These are phyloP conservation scores for Perca flavescens DNA, from an alignment of 2,113 vertebrate genomes.

Conservation along the genomic window DNA sequence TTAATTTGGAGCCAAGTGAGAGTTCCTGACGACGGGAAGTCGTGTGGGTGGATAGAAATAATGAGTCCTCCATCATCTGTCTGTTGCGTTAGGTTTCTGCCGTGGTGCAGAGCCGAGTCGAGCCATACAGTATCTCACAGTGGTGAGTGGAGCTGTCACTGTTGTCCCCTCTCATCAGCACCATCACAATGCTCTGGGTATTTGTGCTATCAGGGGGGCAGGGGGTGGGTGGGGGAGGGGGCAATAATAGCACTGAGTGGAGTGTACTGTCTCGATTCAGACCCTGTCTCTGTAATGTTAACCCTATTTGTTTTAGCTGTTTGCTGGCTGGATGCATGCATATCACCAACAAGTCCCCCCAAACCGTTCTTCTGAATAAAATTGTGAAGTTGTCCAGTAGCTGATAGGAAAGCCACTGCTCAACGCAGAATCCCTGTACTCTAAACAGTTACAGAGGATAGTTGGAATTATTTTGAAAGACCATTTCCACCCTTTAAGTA, in stretches of 20 bases:
- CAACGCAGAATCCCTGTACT: too few relatives aligned
- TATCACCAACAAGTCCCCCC: not conserved
- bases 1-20: slow-evolving; percentile 27
- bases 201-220: slow-evolving; percentile 11
- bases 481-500: too few relatives aligned
- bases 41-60: slow-evolving; percentile 39
- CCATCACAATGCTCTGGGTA: slow-evolving; percentile 49
- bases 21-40: slow-evolving; percentile 39
- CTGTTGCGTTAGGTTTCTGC: slow-evolving; percentile 24
- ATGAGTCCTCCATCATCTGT: slow-evolving; percentile 70
- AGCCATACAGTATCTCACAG: slow-evolving; percentile 32
- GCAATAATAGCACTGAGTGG: slow-evolving; percentile 37
- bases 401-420: too few relatives aligned
- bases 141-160: slow-evolving; percentile 64
- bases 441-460: too few relatives aligned
- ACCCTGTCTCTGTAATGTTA: not conserved
- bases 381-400: too few relatives aligned
- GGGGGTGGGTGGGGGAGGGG: not conserved
- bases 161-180: slow-evolving; percentile 49
- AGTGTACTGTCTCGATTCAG: slow-evolving; percentile 20
- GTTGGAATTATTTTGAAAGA: too few relatives aligned
- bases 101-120: slow-evolving; percentile 44
- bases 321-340: not conserved
- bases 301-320: not conserved
- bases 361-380: too few relatives aligned